These are phyloP conservation scores for Psephotus haematonotus DNA, from an alignment of 2,113 vertebrate species.

Conservation along the genomic window DNA sequence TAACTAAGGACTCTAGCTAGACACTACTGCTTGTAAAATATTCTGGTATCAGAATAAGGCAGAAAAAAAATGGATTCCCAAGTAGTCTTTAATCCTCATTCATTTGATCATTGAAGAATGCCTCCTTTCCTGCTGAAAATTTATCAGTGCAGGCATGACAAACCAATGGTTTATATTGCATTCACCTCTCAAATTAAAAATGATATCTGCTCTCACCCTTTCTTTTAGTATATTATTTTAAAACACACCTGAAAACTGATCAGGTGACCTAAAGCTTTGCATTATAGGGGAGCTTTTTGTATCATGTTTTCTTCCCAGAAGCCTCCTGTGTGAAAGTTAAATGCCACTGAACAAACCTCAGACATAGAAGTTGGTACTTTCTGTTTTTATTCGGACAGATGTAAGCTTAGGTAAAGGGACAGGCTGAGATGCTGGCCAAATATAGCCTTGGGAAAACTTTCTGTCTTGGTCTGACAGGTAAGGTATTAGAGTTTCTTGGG, in stretches of 20 bases:
- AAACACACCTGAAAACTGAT: not conserved
- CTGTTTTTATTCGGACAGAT: not conserved
- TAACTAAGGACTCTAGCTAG: not conserved
- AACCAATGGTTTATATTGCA: not conserved
- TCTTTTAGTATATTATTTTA: not conserved
- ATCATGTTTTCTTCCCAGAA: not conserved
- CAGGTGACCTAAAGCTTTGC: not conserved
- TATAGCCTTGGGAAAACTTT: not conserved
- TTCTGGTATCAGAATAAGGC: not conserved
- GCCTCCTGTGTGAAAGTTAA: not conserved
- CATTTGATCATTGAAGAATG: not conserved
- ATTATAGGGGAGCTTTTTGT: not conserved
- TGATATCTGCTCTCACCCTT: not conserved
- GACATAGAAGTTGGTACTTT: not conserved
- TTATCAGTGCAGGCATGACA: not conserved
- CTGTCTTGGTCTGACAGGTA: not conserved
- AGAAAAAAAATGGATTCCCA: conserved; percentile 11
- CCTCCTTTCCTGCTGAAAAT: not conserved
- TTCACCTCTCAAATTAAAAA: not conserved
- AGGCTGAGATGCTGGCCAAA: not conserved
- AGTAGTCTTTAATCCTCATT: conserved; percentile 10
- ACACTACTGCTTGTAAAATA: conserved; percentile 3
- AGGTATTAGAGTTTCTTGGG: not conserved
- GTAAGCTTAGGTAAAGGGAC: not conserved
- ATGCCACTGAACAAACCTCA: not conserved